A percentile compares a stretch with the other conserved stretches of the same genome.
These are phyloP conservation scores for Invenusta paracnida DNA, from an alignment of 2,888 invertebrate species.

Conservation along the genomic window DNA sequence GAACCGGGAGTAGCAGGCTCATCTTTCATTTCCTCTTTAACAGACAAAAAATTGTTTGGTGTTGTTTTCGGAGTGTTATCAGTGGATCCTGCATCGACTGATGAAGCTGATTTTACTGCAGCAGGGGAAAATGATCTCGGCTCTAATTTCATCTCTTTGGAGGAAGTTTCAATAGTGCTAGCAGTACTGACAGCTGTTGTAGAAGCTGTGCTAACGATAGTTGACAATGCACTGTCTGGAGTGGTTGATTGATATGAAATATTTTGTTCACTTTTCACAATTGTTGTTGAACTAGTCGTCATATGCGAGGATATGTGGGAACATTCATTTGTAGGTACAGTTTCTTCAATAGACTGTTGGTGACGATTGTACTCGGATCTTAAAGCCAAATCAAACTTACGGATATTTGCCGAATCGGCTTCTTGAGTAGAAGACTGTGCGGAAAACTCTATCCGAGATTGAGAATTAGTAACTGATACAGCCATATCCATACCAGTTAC, in stretches of 20 bases:
- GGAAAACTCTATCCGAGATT: neutral
- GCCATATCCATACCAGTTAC: neutral
- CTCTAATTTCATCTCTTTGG: neutral
- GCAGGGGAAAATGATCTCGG: neutral
- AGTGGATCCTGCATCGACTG: neutral
- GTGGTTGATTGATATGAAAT: neutral
- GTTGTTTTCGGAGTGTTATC: neutral
- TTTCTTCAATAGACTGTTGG: neutral
- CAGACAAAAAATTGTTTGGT: neutral
- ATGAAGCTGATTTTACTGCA: neutral
- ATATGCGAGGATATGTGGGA: neutral
- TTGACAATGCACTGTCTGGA: neutral
- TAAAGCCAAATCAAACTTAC: conserved; percentile 7
- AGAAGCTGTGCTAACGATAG: neutral
- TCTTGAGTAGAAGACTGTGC: neutral
- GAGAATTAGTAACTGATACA: neutral
- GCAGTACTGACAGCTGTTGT: neutral
- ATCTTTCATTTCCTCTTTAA: neutral
- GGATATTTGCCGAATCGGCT: conserved; percentile 1
- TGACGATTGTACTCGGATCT: conserved; percentile 5
- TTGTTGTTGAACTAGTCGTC: neutral
- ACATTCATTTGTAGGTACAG: neutral
- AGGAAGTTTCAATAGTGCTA: neutral
- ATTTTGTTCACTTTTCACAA: neutral
- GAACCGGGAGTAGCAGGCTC: neutral